Base-by-base conservation (phyloP, 2,888 invertebrate species). In the Andricus quercusramuli region DNA sequence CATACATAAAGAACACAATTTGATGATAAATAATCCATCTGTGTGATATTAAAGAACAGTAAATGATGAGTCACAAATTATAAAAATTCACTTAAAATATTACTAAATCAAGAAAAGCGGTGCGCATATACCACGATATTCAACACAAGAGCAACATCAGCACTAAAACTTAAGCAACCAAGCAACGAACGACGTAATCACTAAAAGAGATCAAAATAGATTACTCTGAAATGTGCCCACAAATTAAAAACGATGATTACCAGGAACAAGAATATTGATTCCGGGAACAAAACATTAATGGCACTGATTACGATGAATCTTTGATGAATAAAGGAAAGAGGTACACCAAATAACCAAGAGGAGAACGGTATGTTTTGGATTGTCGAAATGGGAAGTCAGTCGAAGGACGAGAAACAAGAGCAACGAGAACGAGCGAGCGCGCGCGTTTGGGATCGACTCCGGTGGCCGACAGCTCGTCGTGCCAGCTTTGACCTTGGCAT, bases 401-500 rank as follows among this genome's bases (percentile, higher is more conserved):
- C 47, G 68, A 74, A 64, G 79, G 78, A 67, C 29, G 17, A 64
- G 78, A 25, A 66, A 80, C 78, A 70, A 20, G 47, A 56, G 79
- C 70, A 51, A 82, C 20, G 59, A 51, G 80, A 80, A 85, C 79
- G 32, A 81, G 66, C 74, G 64, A 25, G 70, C 78, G 79, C 80
- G 83, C 76, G 80, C 86, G 86, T 83, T 85, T 85, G 84, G 84
- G 87, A 88, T 82, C 90, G 88, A 89, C 88, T 89, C 88, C 85
- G 84, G 87, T 90, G 89, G 89, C 89, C 90, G 89, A 88, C 90
- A 86, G 86, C 84, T 88, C 86, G 89, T 89, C 90, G 89, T 87
- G 88, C 87, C 89, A 88, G 88, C 89, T 90, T 87, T 92, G 92
- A 92, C 92, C 92, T 92, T 92, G 92, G 91, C 92, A 92, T 92